Evolutionary conservation across 2,888 invertebrate species (phyloP).

Genomic region (Volucella inanis): DNA sequence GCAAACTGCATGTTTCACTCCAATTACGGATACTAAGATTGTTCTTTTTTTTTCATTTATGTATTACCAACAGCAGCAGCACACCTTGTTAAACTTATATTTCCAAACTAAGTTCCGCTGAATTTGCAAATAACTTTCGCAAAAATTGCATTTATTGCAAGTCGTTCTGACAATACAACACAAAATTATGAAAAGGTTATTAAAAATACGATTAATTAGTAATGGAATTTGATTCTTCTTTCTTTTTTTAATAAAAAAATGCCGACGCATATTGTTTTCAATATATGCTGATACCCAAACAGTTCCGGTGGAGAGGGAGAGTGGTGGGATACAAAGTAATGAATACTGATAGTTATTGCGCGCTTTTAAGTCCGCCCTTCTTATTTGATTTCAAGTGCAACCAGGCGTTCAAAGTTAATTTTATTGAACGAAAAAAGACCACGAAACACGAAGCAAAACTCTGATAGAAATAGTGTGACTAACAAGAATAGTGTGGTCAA

Average conservation of each 20-base stretch:
- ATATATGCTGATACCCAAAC: conserved; percentile 28
- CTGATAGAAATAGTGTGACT: conserved; percentile 21
- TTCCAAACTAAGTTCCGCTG: conserved; percentile 21
- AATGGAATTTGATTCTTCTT: conserved; percentile 19
- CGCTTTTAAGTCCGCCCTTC: conserved; percentile 35
- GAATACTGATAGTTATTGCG: conserved; percentile 10
- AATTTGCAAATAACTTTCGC: conserved; percentile 9
- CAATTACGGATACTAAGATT: conserved; percentile 37
- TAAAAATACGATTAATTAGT: conserved; percentile 6
- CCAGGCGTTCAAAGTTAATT: conserved; percentile 38
- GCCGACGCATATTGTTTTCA: conserved; percentile 11
- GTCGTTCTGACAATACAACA: background rate
- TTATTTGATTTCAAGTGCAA: conserved; percentile 51
- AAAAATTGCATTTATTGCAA: conserved; percentile 6
- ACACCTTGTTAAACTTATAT: background rate
- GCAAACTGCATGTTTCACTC: conserved; percentile 10
- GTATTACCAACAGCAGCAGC: conserved; percentile 21
- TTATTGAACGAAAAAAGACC: conserved; percentile 18
- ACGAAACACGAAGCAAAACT: background rate
- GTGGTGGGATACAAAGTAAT: background rate
- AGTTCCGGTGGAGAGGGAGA: background rate
- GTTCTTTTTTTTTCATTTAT: background rate
- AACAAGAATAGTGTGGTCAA: background rate
- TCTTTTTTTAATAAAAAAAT: too few species aligned
- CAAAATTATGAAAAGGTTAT: conserved; percentile 21